Evolutionary conservation across 2,113 vertebrate genomes (phyloP).

Genomic region (Zosterops lateralis): DNA sequence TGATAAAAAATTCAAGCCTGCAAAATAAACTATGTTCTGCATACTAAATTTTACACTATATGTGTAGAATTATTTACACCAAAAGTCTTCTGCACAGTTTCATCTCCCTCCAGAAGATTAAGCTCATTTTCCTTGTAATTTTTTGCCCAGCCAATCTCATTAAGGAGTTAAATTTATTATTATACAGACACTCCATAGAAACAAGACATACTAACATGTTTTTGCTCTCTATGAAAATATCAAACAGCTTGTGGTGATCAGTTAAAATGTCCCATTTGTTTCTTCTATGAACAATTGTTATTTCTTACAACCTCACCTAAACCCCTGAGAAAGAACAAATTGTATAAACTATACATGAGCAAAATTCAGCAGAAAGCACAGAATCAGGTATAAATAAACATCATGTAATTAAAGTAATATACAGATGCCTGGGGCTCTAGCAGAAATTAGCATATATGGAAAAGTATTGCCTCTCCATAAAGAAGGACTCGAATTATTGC

Average conservation of each 20-base stretch:
- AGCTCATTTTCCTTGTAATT: not conserved
- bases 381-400: not conserved
- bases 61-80: not conserved
- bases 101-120: not conserved
- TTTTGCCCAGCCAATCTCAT: not conserved
- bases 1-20: not conserved
- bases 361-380: not conserved
- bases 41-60: not conserved
- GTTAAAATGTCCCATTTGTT: not conserved
- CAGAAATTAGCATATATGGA: not conserved
- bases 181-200: not conserved
- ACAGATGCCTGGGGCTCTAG: not conserved
- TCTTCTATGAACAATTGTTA: not conserved
- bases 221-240: not conserved
- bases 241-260: not conserved
- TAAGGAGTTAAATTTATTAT: not conserved
- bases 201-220: not conserved
- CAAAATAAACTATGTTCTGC: not conserved
- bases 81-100: not conserved
- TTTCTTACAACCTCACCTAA: not conserved
- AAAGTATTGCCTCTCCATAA: conserved; percentile 2
- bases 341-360: not conserved
- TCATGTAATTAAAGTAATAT: not conserved
- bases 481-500: conserved; percentile 13
- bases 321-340: not conserved